These are phyloP conservation scores for Podilymbus podiceps DNA, from an alignment of 2,113 vertebrate genomes.

Conservation along the genomic window DNA sequence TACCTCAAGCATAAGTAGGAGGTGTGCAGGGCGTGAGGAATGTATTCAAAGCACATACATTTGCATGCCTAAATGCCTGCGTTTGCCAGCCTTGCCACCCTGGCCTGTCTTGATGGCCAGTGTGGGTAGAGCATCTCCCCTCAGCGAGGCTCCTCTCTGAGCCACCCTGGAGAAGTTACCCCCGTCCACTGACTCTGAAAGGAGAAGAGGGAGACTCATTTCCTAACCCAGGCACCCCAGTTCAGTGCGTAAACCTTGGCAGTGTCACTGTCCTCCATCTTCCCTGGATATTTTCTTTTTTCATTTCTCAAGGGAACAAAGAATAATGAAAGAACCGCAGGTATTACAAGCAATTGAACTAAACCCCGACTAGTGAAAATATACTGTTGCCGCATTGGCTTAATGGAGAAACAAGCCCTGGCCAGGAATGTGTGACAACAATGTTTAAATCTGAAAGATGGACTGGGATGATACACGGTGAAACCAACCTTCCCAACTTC, in stretches of 20 bases:
- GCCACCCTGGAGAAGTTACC: slow-evolving; percentile 5
- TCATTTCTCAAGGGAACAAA: background rate
- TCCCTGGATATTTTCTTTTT: background rate
- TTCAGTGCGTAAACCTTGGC: background rate
- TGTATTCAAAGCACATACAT: background rate
- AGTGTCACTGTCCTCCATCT: background rate
- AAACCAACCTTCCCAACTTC: background rate
- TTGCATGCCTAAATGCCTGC: slow-evolving; percentile 4
- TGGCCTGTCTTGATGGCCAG: background rate
- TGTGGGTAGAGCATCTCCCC: slow-evolving; percentile 38
- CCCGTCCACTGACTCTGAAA: background rate
- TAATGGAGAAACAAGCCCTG: background rate
- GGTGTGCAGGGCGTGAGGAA: background rate
- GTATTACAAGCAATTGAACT: background rate
- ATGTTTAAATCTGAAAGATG: background rate
- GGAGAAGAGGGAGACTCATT: background rate
- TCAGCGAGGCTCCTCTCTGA: slow-evolving; percentile 4
- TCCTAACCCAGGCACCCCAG: background rate
- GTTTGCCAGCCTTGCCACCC: slow-evolving; percentile 10
- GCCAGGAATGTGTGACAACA: slow-evolving; percentile 24
- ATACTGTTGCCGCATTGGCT: background rate
- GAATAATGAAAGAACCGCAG: background rate
- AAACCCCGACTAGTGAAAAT: background rate
- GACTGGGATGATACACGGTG: background rate
- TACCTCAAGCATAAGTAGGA: background rate